These are phyloP conservation scores for Nematolebias whitei DNA, from an alignment of 2,113 vertebrate genomes.

Conservation along the genomic window DNA sequence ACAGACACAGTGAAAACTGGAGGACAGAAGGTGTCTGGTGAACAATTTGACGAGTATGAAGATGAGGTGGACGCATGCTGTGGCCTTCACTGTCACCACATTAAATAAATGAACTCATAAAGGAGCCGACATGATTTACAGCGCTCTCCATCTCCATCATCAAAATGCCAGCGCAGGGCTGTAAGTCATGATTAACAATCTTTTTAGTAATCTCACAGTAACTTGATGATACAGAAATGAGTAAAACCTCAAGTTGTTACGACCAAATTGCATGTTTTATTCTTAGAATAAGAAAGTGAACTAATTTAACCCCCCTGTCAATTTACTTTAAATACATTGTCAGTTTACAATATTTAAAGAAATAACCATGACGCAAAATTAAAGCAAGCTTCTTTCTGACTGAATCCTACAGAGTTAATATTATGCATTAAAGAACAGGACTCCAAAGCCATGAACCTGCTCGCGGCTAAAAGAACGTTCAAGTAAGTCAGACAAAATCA, in stretches of 20 bases:
- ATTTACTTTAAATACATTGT: neutral
- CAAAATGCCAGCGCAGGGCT: neutral
- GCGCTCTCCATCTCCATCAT: neutral
- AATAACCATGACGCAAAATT: too few relatives aligned
- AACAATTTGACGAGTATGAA: neutral
- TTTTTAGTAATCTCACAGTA: neutral
- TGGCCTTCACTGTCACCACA: neutral
- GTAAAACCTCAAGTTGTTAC: neutral
- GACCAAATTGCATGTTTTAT: neutral
- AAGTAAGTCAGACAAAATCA: neutral
- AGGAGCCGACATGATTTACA: neutral
- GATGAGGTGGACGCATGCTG: constrained; percentile 7
- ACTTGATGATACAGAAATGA: neutral
- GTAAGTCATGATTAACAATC: neutral
- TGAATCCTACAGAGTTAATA: neutral
- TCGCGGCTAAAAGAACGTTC: neutral
- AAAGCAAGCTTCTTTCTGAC: too few relatives aligned
- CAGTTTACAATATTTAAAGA: too few relatives aligned
- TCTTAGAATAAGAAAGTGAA: neutral
- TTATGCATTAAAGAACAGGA: neutral
- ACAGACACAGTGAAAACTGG: neutral
- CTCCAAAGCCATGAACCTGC: neutral
- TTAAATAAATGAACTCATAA: neutral
- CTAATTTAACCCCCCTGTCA: neutral
- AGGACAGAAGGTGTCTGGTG: neutral